Conservation (phyloP, 2,113 vertebrate genomes). For the Microcebus jonahi region DNA sequence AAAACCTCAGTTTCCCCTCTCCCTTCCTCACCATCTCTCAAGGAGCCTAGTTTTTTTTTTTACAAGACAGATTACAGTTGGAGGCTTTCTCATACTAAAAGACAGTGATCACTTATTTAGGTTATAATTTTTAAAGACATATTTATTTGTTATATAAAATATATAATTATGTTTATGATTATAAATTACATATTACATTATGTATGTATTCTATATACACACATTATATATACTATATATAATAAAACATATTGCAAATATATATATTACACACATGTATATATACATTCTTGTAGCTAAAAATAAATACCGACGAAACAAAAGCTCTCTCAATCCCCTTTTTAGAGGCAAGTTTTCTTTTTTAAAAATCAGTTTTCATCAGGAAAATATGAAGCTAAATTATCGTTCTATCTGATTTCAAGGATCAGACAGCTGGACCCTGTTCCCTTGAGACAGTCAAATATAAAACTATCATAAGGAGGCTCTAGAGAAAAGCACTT, state of each 20-base stretch:
- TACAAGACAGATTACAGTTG: neutral
- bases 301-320: neutral
- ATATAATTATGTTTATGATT: neutral
- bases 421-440: constrained; percentile 41
- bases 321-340: neutral
- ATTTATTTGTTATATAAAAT: neutral
- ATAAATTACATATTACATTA: neutral
- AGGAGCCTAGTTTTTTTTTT: neutral
- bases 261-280: neutral
- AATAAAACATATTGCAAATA: neutral
- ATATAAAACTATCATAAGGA: neutral
- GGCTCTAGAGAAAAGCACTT: neutral
- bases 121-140: neutral
- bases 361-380: constrained; percentile 41
- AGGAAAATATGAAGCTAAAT: constrained; percentile 38
- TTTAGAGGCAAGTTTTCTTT: constrained; percentile 41
- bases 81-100: neutral
- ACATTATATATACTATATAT: neutral
- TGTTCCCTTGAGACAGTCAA: constrained; percentile 21
- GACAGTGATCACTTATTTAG: neutral
- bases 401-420: constrained; percentile 52
- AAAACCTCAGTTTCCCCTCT: neutral
- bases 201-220: neutral
- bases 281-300: neutral
- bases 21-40: neutral